Conservation (phyloP, 2,797 vertebrate genomes). For the Rhadinocentrus ornatus region DNA sequence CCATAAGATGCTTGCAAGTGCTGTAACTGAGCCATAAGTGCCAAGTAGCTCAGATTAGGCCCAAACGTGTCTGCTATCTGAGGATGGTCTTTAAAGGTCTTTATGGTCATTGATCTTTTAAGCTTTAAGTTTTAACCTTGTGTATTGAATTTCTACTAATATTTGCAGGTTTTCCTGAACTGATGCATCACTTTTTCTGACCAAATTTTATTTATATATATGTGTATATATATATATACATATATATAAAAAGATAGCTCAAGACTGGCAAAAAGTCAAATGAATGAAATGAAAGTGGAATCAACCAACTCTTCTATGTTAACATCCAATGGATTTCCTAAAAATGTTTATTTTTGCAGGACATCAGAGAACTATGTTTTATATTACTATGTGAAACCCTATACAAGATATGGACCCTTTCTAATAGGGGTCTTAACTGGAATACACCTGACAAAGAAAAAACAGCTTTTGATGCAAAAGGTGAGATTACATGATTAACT, state of each 20-base stretch:
- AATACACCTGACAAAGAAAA: slow-evolving; percentile 79
- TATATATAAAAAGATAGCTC: neutral
- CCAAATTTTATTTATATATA: no score
- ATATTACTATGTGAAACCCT: slow-evolving; percentile 89
- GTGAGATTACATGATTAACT: slow-evolving; percentile 56
- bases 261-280: neutral
- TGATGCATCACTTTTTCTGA: no score
- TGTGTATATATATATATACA: no score
- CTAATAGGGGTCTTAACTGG: slow-evolving; percentile 85
- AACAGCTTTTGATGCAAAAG: slow-evolving; percentile 80
- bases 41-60: no score
- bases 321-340: neutral
- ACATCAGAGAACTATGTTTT: slow-evolving; percentile 75
- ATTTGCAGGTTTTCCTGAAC: no score
- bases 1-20: no score
- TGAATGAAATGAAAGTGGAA: neutral
- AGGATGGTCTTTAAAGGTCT: no score
- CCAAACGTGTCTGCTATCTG: no score
- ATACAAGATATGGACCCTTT: slow-evolving; percentile 88
- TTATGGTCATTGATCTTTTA: no score
- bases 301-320: neutral
- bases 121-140: no score
- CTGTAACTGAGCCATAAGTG: no score
- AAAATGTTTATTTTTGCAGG: slow-evolving; percentile 58
- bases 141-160: no score